A percentile compares a stretch with the other conserved stretches of the same genome.
Conservation (phyloP, 1,140 invertebrate genomes). For the Dicyema japonicum region DNA sequence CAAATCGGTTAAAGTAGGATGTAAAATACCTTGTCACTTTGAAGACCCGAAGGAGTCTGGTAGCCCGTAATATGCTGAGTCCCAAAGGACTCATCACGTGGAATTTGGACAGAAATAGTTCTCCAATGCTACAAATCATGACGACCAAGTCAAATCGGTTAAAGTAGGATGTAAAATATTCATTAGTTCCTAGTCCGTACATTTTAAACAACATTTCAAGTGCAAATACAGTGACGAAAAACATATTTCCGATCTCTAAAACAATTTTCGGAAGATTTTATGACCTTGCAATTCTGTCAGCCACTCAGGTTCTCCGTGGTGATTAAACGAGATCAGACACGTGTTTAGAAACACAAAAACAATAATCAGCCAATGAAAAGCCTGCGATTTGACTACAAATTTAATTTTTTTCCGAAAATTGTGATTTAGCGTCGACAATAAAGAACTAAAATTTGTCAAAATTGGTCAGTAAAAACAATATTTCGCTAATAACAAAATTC, state of each 20-base stretch:
- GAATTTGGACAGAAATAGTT: conserved; percentile 1
- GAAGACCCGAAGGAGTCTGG: conserved; percentile 73
- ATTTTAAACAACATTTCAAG: conserved; percentile 97
- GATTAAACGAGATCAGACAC: conserved; percentile 54
- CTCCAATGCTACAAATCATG: conserved; percentile 8
- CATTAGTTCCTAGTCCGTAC: conserved; percentile 76
- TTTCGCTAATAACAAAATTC: no score
- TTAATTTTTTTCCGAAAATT: conserved; percentile 28
- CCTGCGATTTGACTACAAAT: conserved; percentile 77
- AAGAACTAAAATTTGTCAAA: conserved; percentile 1
- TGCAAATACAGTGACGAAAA: conserved; percentile 83
- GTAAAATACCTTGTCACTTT: conserved; percentile 38
- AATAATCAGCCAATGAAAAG: conserved; percentile 92
- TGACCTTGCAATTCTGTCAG: conserved; percentile 78
- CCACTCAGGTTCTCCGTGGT: conserved; percentile 64
- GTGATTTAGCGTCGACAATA: conserved; percentile 11
- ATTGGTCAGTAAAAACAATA: no score
- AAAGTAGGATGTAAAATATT: conserved; percentile 93
- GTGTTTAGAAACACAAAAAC: conserved; percentile 51
- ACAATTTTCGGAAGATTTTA: conserved; percentile 3
- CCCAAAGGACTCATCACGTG: conserved; percentile 39
- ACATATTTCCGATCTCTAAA: conserved; percentile 68
- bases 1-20: conserved; percentile 26
- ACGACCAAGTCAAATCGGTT: conserved; percentile 80
- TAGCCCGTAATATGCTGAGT: conserved; percentile 67